These are phyloP conservation scores for Coremacera marginata DNA, from an alignment of 2,888 invertebrate genomes.

Conservation along the genomic window DNA sequence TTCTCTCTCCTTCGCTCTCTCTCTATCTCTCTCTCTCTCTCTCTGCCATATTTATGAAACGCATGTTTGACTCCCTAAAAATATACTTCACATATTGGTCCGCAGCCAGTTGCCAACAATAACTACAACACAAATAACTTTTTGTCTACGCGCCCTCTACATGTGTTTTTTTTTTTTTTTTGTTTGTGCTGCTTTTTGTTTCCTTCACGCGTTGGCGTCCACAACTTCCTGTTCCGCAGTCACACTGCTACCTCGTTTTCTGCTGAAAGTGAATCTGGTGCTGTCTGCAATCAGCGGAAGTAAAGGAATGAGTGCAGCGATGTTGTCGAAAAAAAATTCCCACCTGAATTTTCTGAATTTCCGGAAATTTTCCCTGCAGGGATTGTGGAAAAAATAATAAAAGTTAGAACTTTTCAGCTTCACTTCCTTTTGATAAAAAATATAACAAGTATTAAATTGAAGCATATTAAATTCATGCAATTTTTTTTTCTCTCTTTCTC, in stretches of 20 bases:
- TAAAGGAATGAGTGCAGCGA: not conserved
- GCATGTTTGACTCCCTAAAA: slow-evolving; percentile 19
- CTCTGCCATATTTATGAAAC: not conserved
- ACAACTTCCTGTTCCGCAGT: not conserved
- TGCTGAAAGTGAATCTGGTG: slow-evolving; percentile 38
- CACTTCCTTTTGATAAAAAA: no score
- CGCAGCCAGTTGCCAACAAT: not conserved
- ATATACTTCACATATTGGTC: slow-evolving; percentile 5
- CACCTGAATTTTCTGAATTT: not conserved
- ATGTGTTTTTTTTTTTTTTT: not conserved
- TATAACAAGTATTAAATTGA: no score
- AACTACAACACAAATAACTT: not conserved
- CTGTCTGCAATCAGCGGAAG: not conserved
- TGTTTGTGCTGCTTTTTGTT: not conserved
- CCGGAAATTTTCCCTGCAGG: not conserved
- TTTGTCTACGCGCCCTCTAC: not conserved
- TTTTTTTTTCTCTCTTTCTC: no score
- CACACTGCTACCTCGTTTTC: not conserved
- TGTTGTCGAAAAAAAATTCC: not conserved
- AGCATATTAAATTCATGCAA: no score
- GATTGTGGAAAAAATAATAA: not conserved
- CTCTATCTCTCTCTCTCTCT: not conserved
- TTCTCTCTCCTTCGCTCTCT: not conserved
- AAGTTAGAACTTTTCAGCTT: not conserved
- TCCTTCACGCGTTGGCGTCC: not conserved